Base-by-base conservation (phyloP, 2,888 invertebrate species). In the Nemurella pictetii region DNA sequence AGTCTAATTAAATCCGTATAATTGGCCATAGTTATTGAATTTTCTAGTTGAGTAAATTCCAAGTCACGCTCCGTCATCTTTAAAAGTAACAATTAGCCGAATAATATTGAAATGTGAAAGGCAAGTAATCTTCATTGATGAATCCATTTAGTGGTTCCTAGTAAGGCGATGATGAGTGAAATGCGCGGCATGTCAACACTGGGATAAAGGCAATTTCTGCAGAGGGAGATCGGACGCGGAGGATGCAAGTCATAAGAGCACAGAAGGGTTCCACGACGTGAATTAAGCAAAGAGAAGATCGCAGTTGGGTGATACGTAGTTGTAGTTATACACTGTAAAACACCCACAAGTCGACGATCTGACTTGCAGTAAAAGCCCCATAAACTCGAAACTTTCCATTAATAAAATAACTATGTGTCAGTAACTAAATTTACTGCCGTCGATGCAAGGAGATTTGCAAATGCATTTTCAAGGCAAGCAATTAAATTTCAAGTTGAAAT, bases 21-120 rank as follows among this genome's bases (percentile, higher is more conserved):
- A 81, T 81, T 35, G 80, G 15, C 36, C 30, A 5, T 81, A 81
- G 80, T 81, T 81, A 81, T 81, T 81, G 80, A 81, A 81, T 81
- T 32, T 81, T 81, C 80, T 81, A 81, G 35, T 35, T 35, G 80
- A 81, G 80, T 81, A 81, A 81, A 32, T 36, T 35, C 35, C n/a
- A n/a, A 32, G 80, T 81, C 80, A 81, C 80, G 80, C 80, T 81
- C 36, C 26, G 30, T 80, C 80, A 80, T 80, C 80, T 80, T 32
- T 5, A 29, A 75, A 30, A 28, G 80, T 30, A 80, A 80, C 80
- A 32, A 80, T 80, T 80, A 80, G 80, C n/a, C 20, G 35, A 35
- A 26, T 35, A 35, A 80, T 29, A 35, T 30, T 81, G 80, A 9
- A 35, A 26, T 35, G 30, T 35, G 75, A 75, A 75, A 75, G 75